These are phyloP conservation scores for Chesias legatella DNA, from an alignment of 2,888 invertebrate species.

Conservation along the genomic window DNA sequence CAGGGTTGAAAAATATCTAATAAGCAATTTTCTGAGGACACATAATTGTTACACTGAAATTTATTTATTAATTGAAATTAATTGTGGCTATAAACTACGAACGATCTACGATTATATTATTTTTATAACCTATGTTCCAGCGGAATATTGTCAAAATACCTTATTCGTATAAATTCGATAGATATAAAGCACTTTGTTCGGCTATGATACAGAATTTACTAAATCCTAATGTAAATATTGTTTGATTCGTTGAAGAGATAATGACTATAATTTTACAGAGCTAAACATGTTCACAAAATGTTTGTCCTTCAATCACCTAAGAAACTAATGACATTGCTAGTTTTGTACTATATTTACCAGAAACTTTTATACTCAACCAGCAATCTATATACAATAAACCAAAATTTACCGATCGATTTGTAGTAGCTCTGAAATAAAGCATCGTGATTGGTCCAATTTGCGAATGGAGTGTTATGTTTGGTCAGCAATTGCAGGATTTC, in stretches of 20 bases:
- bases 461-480: constrained; percentile 39
- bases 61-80: too few species aligned
- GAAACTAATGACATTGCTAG: constrained; percentile 1
- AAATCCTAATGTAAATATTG: constrained; percentile 21
- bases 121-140: too few species aligned
- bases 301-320: too few species aligned
- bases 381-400: constrained; percentile 11
- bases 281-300: too few species aligned
- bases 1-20: too few species aligned
- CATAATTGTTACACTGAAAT: too few species aligned
- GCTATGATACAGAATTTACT: constrained; percentile 15
- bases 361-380: constrained; percentile 17
- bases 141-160: constrained; percentile 8
- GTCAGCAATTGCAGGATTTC: constrained; percentile 83
- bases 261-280: too few species aligned
- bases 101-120: too few species aligned
- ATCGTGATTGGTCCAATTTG: constrained; percentile 35
- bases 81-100: too few species aligned
- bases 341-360: constrained; percentile 6
- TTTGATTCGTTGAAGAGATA: constrained; percentile 6
- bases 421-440: constrained; percentile 19
- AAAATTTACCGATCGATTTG: constrained; percentile 12
- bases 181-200: constrained; percentile 36
- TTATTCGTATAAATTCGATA: constrained; percentile 44
- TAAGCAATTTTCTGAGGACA: too few species aligned